Evolutionary conservation across 1,140 invertebrate genomes (phyloP).

Genomic region (Rhagoletis pomonella): DNA sequence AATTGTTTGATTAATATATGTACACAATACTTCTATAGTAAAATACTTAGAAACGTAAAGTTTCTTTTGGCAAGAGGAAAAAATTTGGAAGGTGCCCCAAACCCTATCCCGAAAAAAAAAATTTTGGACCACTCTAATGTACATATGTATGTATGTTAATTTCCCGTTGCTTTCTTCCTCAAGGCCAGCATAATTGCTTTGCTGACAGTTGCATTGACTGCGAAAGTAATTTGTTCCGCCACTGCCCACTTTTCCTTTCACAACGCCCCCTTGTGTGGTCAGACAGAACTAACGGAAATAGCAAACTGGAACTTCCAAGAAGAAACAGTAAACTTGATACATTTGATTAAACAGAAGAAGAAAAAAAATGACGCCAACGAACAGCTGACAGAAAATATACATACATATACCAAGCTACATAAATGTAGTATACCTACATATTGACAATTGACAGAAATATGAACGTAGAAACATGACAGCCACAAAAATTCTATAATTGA

Average conservation of each 20-base stretch:
- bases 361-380: neutral
- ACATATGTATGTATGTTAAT: too few relatives aligned
- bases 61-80: too few relatives aligned
- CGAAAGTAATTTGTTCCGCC: constrained; percentile 18
- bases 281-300: constrained; percentile 15
- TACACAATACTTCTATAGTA: too few relatives aligned
- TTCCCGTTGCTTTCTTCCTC: neutral
- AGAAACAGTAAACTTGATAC: neutral
- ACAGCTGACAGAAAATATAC: constrained; percentile 5
- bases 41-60: too few relatives aligned
- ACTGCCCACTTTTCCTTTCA: constrained; percentile 40
- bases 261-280: constrained; percentile 43
- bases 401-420: neutral
- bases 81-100: too few relatives aligned
- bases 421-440: neutral
- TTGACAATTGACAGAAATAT: constrained; percentile 10
- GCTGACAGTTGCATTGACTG: constrained; percentile 8
- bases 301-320: constrained; percentile 1
- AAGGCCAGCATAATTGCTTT: constrained; percentile 29
- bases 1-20: too few relatives aligned
- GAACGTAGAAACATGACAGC: neutral
- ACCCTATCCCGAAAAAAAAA: too few relatives aligned
- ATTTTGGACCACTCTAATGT: too few relatives aligned
- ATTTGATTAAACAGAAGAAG: neutral
- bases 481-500: constrained; percentile 28